A percentile compares a stretch with the other conserved stretches of the same genome.
Conservation (phyloP, 2,888 invertebrate species). For the Deilephila porcellus region DNA sequence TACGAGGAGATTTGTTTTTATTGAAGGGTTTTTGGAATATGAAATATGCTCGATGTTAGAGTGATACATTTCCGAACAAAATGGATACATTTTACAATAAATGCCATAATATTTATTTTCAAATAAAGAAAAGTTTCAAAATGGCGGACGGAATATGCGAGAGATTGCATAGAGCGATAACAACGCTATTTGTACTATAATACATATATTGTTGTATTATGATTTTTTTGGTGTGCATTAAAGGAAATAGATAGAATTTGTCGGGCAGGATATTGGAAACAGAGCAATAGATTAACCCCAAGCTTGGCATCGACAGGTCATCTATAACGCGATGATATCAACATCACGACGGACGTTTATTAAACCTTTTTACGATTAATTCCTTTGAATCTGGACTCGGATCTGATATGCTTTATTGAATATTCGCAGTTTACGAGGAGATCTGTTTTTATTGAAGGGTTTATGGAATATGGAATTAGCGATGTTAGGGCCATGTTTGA, state of each 20-base stretch:
- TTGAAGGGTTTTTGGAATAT: not conserved
- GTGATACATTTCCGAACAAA: no score
- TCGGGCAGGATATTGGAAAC: constrained; percentile 39
- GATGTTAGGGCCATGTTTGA: no score
- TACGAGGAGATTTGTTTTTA: not conserved
- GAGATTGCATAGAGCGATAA: not conserved
- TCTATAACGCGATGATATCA: constrained; percentile 56
- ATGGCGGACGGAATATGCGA: not conserved
- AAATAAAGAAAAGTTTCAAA: no score
- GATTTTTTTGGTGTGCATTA: no score
- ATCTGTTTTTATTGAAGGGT: not conserved
- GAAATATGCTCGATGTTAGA: not conserved
- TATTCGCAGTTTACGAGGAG: not conserved
- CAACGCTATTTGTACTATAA: no score
- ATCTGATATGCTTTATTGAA: constrained; percentile 18
- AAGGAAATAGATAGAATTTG: not conserved
- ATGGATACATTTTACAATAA: no score
- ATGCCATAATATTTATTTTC: no score
- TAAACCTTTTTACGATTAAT: constrained; percentile 32
- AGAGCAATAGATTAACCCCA: constrained; percentile 52
- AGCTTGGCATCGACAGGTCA: constrained; percentile 57
- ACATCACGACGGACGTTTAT: constrained; percentile 40
- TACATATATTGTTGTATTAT: no score
- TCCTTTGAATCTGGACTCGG: not conserved
- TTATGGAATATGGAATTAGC: not conserved